These are phyloP conservation scores for Shinisaurus crocodilurus DNA, from an alignment of 2,113 vertebrate species.

Conservation along the genomic window DNA sequence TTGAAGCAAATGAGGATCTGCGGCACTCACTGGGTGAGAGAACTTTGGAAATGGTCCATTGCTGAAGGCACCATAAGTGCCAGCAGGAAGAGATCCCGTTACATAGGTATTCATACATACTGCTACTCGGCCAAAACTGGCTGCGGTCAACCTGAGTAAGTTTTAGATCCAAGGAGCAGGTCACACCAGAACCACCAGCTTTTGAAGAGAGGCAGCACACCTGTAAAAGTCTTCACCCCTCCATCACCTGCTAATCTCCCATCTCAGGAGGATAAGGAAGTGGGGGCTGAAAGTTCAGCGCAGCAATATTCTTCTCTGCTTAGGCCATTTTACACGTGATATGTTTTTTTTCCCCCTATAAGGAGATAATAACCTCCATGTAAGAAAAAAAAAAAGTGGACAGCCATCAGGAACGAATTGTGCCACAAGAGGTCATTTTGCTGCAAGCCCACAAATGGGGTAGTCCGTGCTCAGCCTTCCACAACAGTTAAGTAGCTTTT, in stretches of 20 bases:
- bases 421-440: not conserved
- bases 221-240: not conserved
- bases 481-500: not conserved
- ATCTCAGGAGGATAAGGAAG: constrained; percentile 1
- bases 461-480: not conserved
- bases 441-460: not conserved
- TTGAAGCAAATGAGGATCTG: not conserved
- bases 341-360: not conserved
- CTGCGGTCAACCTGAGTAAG: not conserved
- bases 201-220: not conserved
- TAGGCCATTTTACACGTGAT: not conserved
- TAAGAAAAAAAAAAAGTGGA: not conserved
- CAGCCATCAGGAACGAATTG: not conserved
- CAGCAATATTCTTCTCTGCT: not conserved
- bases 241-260: not conserved
- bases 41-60: not conserved
- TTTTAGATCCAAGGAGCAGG: not conserved
- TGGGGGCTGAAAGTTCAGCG: not conserved
- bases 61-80: not conserved
- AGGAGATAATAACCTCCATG: not conserved
- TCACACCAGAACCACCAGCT: constrained; percentile 3
- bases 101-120: not conserved
- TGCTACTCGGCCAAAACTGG: not conserved
- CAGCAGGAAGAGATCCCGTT: not conserved
- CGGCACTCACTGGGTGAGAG: not conserved